phyloP scores from a whole-genome alignment of 1,140 invertebrate genomes.

The Drosophila bocki region DNA sequence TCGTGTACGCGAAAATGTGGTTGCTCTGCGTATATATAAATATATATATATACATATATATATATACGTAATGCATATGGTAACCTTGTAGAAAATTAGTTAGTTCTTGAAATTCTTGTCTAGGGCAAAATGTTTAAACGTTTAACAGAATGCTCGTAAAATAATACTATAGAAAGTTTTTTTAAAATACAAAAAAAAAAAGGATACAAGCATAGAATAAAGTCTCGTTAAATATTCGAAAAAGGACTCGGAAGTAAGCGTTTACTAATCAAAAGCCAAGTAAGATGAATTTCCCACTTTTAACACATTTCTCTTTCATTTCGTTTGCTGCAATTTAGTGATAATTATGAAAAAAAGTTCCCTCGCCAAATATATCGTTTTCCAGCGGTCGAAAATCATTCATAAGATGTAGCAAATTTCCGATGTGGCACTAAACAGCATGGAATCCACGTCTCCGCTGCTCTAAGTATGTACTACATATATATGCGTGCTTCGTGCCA shows the following conservation, averaged over 20 bases:
- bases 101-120: not conserved
- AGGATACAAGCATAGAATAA: too few species aligned
- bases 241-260: too few species aligned
- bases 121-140: too few species aligned
- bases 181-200: too few species aligned
- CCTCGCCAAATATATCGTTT: not conserved
- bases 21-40: conserved; percentile 41
- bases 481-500: conserved; percentile 13
- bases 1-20: conserved; percentile 69
- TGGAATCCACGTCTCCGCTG: conserved; percentile 12
- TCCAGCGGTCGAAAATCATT: not conserved
- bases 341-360: too few species aligned
- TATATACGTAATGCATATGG: conserved; percentile 12
- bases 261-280: too few species aligned
- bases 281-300: too few species aligned
- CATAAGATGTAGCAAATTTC: conserved; percentile 16
- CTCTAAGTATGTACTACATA: conserved; percentile 34
- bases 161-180: too few species aligned
- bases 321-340: too few species aligned
- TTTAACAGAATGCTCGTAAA: not conserved
- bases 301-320: too few species aligned
- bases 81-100: conserved; percentile 44
- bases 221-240: too few species aligned
- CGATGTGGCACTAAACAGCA: conserved; percentile 19
- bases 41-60: conserved; percentile 1